phyloP scores from a whole-genome alignment of 2,797 vertebrate genomes.

The Macropodus opercularis region DNA sequence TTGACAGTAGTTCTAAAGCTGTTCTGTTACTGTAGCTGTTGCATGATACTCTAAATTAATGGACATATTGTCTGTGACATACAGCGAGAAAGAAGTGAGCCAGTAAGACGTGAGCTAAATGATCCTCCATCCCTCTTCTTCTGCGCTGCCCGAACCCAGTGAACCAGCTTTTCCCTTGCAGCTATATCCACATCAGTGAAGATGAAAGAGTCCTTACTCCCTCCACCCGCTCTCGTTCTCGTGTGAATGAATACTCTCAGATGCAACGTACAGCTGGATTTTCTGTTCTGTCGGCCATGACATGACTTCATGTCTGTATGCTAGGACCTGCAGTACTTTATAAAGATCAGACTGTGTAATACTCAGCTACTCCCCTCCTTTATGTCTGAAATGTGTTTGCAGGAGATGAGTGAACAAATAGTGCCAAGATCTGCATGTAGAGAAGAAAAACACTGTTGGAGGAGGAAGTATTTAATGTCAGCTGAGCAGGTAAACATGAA shows the following conservation, averaged over 20 bases:
- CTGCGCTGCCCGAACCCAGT: conserved; percentile 41
- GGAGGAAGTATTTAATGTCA: neutral
- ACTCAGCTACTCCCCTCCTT: no score
- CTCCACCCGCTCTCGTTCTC: neutral
- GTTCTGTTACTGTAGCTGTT: no score
- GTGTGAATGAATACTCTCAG: conserved; percentile 27
- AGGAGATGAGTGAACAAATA: neutral
- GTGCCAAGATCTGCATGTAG: neutral
- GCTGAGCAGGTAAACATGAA: neutral
- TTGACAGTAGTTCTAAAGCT: no score
- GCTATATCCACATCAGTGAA: conserved; percentile 19
- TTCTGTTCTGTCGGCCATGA: conserved; percentile 37
- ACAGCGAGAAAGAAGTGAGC: neutral
- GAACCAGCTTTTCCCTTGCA: conserved; percentile 44
- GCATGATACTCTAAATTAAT: no score
- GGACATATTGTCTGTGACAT: no score
- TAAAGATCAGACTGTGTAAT: conserved; percentile 5
- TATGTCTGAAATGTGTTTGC: neutral
- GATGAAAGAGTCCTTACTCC: conserved; percentile 45
- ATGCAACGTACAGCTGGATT: conserved; percentile 39
- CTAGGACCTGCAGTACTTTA: conserved; percentile 6
- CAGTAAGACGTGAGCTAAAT: no score
- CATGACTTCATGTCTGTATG: neutral
- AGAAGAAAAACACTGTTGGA: neutral
- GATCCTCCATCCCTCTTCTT: neutral